Conservation (phyloP, 2,797 vertebrate species). For the Pangasius larnaudii region DNA sequence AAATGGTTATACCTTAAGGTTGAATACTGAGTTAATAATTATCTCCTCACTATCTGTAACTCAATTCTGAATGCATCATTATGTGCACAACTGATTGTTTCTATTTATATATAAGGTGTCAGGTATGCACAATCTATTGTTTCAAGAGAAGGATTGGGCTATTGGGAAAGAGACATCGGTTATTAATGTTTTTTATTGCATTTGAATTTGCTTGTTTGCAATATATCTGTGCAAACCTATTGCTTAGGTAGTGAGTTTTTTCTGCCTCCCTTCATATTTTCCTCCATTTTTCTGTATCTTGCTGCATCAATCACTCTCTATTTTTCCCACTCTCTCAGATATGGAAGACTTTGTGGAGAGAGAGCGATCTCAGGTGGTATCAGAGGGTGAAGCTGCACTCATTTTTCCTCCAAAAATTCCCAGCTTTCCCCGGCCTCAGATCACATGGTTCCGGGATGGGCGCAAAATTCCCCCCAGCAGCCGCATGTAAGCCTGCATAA, state of each 20-base stretch:
- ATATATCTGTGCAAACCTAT: neutral
- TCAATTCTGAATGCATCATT: neutral
- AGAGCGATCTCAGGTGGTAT: conserved; percentile 84
- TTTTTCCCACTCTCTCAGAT: conserved; percentile 72
- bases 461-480: conserved; percentile 96
- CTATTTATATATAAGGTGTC: neutral
- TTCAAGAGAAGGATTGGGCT: neutral
- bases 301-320: conserved; percentile 6
- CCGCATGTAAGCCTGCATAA: conserved; percentile 85
- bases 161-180: conserved; percentile 10
- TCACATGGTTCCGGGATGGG: conserved; percentile 97
- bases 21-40: neutral
- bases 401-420: conserved; percentile 86
- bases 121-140: neutral
- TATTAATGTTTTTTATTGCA: conserved; percentile 31
- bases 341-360: conserved; percentile 93
- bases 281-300: conserved; percentile 8
- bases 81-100: neutral
- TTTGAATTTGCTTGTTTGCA: neutral
- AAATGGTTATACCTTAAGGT: neutral
- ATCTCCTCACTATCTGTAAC: neutral
- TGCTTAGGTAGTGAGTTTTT: neutral
- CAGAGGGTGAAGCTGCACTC: conserved; percentile 90
- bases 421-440: conserved; percentile 95
- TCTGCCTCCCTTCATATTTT: conserved; percentile 20